These are phyloP conservation scores for Crypturellus undulatus DNA, from an alignment of 2,113 vertebrate genomes.

Conservation along the genomic window DNA sequence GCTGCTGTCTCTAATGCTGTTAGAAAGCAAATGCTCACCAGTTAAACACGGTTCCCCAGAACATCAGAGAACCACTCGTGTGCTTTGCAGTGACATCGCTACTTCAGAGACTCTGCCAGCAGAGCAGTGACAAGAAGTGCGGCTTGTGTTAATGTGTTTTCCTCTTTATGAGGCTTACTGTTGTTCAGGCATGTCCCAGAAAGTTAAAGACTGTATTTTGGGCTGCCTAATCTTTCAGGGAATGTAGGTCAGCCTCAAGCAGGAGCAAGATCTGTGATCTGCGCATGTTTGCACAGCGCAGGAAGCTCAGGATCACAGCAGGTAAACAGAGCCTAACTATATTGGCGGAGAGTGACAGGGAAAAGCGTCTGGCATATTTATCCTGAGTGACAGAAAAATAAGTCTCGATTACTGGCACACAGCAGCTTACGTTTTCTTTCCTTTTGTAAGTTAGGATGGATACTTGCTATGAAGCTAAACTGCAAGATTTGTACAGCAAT, in stretches of 20 bases:
- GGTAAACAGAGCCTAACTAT: not conserved
- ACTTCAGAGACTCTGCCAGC: constrained; percentile 12
- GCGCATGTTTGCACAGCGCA: not conserved
- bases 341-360: not conserved
- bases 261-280: not conserved
- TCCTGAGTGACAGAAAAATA: not conserved
- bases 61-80: not conserved
- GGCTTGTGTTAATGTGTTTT: constrained; percentile 39
- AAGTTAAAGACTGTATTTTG: not conserved
- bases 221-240: constrained; percentile 2
- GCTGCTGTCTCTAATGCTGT: not conserved
- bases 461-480: not conserved
- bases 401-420: not conserved
- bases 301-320: not conserved
- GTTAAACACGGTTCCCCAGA: not conserved
- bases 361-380: not conserved
- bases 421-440: not conserved
- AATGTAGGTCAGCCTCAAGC: constrained; percentile 43
- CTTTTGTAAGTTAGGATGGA: not conserved
- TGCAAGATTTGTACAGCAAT: not conserved
- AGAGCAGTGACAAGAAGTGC: not conserved
- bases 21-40: not conserved
- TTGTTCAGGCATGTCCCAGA: constrained; percentile 7
- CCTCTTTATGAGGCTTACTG: not conserved
- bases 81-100: not conserved